Evolutionary conservation across 2,113 vertebrate species (phyloP).

Genomic region (Tragelaphus imberbis): DNA sequence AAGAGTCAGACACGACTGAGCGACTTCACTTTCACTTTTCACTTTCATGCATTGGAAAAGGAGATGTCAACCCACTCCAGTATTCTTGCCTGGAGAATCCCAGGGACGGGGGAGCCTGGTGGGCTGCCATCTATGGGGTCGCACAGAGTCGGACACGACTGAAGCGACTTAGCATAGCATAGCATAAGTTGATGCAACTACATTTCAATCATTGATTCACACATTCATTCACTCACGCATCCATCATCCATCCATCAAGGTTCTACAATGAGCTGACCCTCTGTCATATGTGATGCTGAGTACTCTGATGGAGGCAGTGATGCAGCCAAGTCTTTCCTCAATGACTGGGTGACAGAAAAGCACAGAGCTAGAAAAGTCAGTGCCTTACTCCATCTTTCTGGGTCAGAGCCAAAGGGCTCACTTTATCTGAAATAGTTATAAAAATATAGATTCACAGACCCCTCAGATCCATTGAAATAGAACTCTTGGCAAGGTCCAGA

Average conservation of each 20-base stretch:
- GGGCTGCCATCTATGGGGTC: no score
- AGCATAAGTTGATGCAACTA: no score
- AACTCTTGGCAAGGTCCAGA: background rate
- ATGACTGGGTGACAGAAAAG: background rate
- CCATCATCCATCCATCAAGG: background rate
- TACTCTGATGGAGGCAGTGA: background rate
- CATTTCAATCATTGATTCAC: background rate
- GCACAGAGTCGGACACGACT: no score
- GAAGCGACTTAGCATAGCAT: no score
- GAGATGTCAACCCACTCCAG: no score
- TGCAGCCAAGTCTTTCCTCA: background rate
- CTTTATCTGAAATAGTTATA: background rate
- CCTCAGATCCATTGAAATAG: background rate
- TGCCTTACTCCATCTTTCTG: background rate
- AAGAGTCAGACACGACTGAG: no score
- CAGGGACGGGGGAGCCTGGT: no score
- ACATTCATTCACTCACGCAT: background rate
- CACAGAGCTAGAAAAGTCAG: background rate
- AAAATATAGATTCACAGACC: background rate
- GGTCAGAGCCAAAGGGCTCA: background rate
- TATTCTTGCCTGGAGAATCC: no score
- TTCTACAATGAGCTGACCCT: background rate
- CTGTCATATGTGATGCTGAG: background rate
- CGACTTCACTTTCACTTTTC: no score
- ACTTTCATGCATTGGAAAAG: no score